Percentiles rank a stretch among this genome's conserved stretches.
These are phyloP conservation scores for Thripadectes ignobilis DNA, from an alignment of 2,797 vertebrate genomes.

Conservation along the genomic window DNA sequence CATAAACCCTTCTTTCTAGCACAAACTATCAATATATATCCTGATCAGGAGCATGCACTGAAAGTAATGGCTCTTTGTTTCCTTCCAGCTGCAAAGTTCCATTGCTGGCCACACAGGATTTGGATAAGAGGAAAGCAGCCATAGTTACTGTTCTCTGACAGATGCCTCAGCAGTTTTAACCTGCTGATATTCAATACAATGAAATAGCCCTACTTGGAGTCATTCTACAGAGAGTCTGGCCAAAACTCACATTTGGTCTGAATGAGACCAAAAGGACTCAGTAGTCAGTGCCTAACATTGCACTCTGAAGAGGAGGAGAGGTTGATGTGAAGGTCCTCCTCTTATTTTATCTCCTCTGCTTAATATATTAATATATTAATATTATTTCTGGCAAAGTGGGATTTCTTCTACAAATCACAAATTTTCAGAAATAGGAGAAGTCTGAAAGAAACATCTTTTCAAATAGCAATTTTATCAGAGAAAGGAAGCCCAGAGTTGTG, in stretches of 20 bases:
- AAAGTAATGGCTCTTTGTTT: conserved; percentile 57
- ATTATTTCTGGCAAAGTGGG: not conserved
- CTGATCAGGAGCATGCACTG: not conserved
- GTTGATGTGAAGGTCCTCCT: not conserved
- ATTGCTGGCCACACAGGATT: not conserved
- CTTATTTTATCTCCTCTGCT: not conserved
- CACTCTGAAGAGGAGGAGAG: not conserved
- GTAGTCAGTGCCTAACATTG: not conserved
- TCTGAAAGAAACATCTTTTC: not conserved
- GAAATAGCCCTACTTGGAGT: not conserved
- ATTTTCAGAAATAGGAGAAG: not conserved
- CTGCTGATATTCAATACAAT: not conserved
- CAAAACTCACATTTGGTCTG: not conserved
- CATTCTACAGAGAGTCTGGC: not conserved
- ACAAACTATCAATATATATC: conserved; percentile 63
- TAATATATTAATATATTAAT: too few species aligned
- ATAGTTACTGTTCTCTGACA: not conserved
- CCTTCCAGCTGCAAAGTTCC: conserved; percentile 24
- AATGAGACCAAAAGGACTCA: not conserved
- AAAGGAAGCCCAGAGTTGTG: not conserved
- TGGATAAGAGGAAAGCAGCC: not conserved
- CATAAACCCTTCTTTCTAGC: conserved; percentile 58
- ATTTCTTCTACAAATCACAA: not conserved
- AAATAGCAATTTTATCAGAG: not conserved
- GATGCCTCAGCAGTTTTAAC: conserved; percentile 27